Evolutionary conservation across 2,888 invertebrate species (phyloP), one percentile per base, ranked within the genome.

Genomic region (Aplocera efformata): DNA sequence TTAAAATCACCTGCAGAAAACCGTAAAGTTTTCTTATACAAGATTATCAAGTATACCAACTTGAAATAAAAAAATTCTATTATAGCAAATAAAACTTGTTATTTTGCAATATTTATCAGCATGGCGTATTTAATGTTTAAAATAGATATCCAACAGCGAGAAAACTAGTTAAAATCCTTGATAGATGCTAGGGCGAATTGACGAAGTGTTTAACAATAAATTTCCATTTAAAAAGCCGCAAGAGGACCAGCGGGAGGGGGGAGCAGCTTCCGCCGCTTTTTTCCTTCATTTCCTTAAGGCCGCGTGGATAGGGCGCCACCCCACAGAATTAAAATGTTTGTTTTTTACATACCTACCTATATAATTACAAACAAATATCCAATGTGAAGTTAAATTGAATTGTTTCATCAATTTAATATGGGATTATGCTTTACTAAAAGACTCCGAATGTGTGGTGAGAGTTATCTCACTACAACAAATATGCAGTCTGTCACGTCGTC

Each of bases 161-260:
- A 52, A 58, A 68, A 72, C 70, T 76, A 73, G 72, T 74, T 74
- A 76, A 71, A 71, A 78, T 78, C 74, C 66, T 74, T 67, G 67
- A 80, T 67, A 67, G 63, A 65, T 67, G 69, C 67, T 70, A 67
- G 55, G 63, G 59, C 67, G 71, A 74, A 77, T 82, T 79, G 86
- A 83, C 83, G 83, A 80, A 86, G 84, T 86, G 84, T 82, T 85
- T 79, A 81, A 85, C 84, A 85, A 88, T 86, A 86, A 85, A 88
- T 88, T 85, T 86, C 84, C 85, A 85, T 86, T 86, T 88, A 86
- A 85, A 86, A 85, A 82, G 83, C 85, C 82, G 68, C 83, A 83
- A 82, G 77, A 77, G 56, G 63, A 50, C 50, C 42, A 52, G 40
- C 33, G 50, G 58, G 45, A 50, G 63, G 63, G 72, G 70, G 66